Evolutionary conservation across 2,888 invertebrate species (phyloP).

Genomic region (Philereme transversata): DNA sequence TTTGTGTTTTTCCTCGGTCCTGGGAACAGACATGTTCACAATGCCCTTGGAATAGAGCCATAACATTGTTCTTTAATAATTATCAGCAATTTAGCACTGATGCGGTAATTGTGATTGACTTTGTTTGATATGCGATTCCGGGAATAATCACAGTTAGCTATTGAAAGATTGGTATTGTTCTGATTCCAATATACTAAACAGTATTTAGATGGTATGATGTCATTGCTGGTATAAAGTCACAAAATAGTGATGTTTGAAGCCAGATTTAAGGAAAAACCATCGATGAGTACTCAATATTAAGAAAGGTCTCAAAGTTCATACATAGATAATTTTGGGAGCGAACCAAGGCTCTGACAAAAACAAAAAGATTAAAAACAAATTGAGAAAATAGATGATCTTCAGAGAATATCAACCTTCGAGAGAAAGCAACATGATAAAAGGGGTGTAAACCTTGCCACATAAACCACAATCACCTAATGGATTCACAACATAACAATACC

Average conservation of each 20-base stretch:
- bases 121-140: slow-evolving; percentile 23
- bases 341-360: no score
- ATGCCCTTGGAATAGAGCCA: slow-evolving; percentile 46
- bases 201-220: slow-evolving; percentile 8
- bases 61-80: slow-evolving; percentile 37
- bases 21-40: slow-evolving; percentile 42
- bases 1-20: slow-evolving; percentile 20
- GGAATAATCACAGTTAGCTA: slow-evolving; percentile 5
- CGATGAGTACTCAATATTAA: no score
- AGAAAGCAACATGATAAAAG: neutral
- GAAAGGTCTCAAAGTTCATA: no score
- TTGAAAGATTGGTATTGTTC: slow-evolving; percentile 22
- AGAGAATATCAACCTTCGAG: neutral
- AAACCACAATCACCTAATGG: slow-evolving; percentile 5
- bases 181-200: slow-evolving; percentile 9
- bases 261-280: neutral
- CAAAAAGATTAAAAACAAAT: no score
- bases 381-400: no score
- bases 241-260: neutral
- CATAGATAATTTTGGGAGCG: no score
- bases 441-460: neutral
- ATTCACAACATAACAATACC: slow-evolving; percentile 9
- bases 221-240: slow-evolving; percentile 2
- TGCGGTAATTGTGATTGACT: slow-evolving; percentile 26
- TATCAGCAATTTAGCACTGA: slow-evolving; percentile 36